Conservation (phyloP, 2,113 vertebrate genomes). For the Zapus hudsonius region DNA sequence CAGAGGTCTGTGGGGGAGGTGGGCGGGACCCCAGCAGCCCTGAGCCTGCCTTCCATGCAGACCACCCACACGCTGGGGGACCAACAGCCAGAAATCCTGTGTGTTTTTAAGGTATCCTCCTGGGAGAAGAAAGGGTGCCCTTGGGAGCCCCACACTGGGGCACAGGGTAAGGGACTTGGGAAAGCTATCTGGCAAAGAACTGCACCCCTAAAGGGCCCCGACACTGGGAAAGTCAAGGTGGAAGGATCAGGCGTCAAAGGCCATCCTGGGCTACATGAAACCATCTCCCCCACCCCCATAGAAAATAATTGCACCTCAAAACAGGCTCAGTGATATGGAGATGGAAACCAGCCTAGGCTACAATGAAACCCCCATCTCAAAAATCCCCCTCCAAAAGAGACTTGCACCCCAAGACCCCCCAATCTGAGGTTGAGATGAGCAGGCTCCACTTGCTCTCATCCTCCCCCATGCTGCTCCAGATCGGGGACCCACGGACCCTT, state of each 20-base stretch:
- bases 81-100: neutral
- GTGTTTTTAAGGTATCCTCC: neutral
- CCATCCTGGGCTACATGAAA: too few relatives aligned
- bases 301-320: too few relatives aligned
- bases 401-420: fast-evolving
- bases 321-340: too few relatives aligned
- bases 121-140: neutral
- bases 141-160: neutral
- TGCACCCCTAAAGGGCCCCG: too few relatives aligned
- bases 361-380: too few relatives aligned
- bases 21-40: neutral
- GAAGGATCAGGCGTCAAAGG: too few relatives aligned
- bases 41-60: constrained; percentile 11
- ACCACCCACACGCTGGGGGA: neutral
- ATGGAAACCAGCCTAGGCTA: too few relatives aligned
- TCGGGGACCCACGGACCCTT: neutral
- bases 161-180: neutral
- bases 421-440: neutral
- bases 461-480: too few relatives aligned
- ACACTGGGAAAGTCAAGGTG: too few relatives aligned
- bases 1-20: neutral
- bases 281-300: too few relatives aligned
- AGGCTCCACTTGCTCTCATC: neutral
- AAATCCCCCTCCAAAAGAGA: too few relatives aligned
- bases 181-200: neutral